Evolutionary conservation across 2,797 vertebrate genomes (phyloP).

Genomic region (Rhabdophis nuchalis): DNA sequence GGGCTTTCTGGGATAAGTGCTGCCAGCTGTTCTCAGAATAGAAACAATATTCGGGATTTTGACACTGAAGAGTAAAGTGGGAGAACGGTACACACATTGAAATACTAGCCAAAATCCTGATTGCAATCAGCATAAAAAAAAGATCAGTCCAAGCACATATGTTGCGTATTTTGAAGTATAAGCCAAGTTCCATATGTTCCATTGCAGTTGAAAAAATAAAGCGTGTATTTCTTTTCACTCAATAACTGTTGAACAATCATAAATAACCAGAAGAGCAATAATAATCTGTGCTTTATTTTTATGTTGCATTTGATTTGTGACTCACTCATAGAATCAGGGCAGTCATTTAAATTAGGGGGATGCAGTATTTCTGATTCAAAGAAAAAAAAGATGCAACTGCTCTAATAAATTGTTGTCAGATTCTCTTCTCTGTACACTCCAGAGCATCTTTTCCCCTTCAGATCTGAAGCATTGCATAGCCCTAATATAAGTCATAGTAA

Average conservation of each 20-base stretch:
- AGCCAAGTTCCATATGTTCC: background rate
- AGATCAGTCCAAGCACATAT: background rate
- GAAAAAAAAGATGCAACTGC: background rate
- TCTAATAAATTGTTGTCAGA: background rate
- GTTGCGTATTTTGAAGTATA: background rate
- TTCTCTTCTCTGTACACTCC: background rate
- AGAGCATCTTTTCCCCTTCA: background rate
- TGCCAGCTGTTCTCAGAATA: constrained; percentile 9
- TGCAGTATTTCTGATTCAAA: background rate
- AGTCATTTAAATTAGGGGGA: background rate
- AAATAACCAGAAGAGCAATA: background rate
- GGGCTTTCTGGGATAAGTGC: background rate
- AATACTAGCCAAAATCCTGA: background rate
- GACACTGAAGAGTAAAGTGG: background rate
- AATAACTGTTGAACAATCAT: background rate
- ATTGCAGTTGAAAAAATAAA: background rate
- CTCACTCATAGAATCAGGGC: background rate
- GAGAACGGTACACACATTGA: background rate
- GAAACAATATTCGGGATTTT: constrained; percentile 13
- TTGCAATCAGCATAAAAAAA: background rate
- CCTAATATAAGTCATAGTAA: background rate
- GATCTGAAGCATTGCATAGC: background rate
- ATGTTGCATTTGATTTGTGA: background rate
- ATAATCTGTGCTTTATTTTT: background rate
- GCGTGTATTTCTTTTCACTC: background rate